phyloP scores from a whole-genome alignment of 2,113 vertebrate species.

The Phyllopteryx taeniolatus region DNA sequence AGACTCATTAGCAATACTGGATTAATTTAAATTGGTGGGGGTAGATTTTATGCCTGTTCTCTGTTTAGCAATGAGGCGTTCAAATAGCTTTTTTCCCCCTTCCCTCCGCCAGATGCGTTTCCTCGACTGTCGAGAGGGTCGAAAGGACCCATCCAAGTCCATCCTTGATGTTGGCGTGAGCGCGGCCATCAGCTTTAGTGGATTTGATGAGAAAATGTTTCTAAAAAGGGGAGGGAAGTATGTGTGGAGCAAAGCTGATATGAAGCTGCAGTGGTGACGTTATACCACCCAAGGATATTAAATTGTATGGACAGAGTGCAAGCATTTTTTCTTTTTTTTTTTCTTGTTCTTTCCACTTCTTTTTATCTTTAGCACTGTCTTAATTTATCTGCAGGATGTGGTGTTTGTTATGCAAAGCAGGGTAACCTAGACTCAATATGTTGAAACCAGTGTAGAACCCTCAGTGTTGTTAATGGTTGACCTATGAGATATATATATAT shows the following conservation, averaged over 20 bases:
- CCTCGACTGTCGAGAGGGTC: conserved; percentile 84
- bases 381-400: not conserved
- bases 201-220: conserved; percentile 95
- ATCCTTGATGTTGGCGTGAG: conserved; percentile 88
- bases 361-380: not conserved
- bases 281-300: not conserved
- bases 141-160: conserved; percentile 91
- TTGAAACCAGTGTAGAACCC: not conserved
- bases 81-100: not conserved
- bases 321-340: not conserved
- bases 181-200: conserved; percentile 86
- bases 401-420: not conserved
- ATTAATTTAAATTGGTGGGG: not conserved
- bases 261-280: conserved; percentile 88
- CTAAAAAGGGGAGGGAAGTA: conserved; percentile 89
- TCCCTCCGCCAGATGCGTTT: conserved; percentile 84
- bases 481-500: not conserved
- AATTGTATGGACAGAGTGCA: not conserved
- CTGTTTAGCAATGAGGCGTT: not conserved
- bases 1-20: not conserved
- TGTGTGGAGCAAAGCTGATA: conserved; percentile 90
- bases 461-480: too few relatives aligned
- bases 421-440: too few relatives aligned
- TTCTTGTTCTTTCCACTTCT: not conserved
- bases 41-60: not conserved